Conservation (phyloP, 2,888 invertebrate genomes). For the Cheilosia vulpina region DNA sequence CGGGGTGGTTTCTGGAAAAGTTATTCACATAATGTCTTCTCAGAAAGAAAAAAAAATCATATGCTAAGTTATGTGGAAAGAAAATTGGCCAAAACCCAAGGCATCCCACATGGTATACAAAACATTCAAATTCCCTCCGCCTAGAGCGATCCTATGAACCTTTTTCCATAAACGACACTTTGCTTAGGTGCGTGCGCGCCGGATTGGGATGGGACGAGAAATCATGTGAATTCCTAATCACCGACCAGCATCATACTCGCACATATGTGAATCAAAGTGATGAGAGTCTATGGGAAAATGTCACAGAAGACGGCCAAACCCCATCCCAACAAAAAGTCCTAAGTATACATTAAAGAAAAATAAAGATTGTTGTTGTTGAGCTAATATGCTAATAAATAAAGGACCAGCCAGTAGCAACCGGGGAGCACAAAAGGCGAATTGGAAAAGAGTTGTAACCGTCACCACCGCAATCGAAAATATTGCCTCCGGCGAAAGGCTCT, state of each 20-base stretch:
- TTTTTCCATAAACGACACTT: conserved; percentile 21
- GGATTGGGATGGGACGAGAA: background rate
- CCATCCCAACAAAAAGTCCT: conserved; percentile 38
- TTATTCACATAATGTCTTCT: background rate
- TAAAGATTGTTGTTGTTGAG: conserved; percentile 67
- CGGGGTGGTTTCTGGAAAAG: background rate
- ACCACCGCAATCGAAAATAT: conserved; percentile 43
- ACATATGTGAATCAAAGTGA: conserved; percentile 46
- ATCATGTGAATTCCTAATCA: conserved; percentile 62
- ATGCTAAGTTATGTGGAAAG: conserved; percentile 12
- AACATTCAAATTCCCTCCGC: conserved; percentile 29
- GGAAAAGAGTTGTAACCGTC: conserved; percentile 48
- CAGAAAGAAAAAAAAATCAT: conserved; percentile 28
- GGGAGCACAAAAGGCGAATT: conserved; percentile 18
- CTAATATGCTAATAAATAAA: conserved; percentile 75
- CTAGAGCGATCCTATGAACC: conserved; percentile 29
- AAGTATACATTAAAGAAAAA: conserved; percentile 70
- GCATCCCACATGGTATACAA: conserved; percentile 4
- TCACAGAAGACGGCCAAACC: conserved; percentile 34
- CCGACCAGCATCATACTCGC: conserved; percentile 48
- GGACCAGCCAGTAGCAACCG: conserved; percentile 30
- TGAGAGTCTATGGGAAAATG: conserved; percentile 43
- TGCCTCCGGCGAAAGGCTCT: conserved; percentile 32
- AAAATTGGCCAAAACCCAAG: background rate
- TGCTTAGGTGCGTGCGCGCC: background rate